Conservation (phyloP, 2,888 invertebrate genomes). For the Leucophora obtusa region DNA sequence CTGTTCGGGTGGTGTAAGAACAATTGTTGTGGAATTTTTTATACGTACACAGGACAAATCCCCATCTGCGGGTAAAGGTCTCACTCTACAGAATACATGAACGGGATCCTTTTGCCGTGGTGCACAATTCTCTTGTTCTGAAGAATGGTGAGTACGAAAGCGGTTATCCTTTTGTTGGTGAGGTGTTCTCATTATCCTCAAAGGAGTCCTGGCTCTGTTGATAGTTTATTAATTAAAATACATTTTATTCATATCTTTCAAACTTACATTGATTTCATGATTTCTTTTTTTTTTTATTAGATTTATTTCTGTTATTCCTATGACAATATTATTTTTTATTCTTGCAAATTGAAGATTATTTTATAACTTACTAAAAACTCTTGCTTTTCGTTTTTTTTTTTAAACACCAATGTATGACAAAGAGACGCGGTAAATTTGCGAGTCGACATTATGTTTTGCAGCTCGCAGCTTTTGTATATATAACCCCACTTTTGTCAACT, state of each 20-base stretch:
- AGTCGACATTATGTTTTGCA: not conserved
- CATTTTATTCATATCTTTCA: not conserved
- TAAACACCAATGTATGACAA: slow-evolving; percentile 47
- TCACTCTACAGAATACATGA: slow-evolving; percentile 92
- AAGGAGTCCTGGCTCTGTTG: slow-evolving; percentile 72
- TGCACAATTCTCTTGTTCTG: slow-evolving; percentile 49
- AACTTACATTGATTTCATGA: slow-evolving; percentile 65
- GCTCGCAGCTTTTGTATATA: not conserved
- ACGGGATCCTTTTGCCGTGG: slow-evolving; percentile 83
- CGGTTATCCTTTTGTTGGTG: slow-evolving; percentile 65
- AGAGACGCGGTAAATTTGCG: slow-evolving; percentile 58
- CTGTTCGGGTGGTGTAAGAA: slow-evolving; percentile 83
- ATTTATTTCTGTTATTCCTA: not conserved
- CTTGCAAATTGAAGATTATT: not conserved
- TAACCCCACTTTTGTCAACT: too few species aligned
- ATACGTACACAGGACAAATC: slow-evolving; percentile 85
- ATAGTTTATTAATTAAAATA: too few species aligned
- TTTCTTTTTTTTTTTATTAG: not conserved
- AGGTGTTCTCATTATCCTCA: slow-evolving; percentile 70
- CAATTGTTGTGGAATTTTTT: slow-evolving; percentile 84
- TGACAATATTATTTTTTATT: not conserved
- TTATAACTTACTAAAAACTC: not conserved
- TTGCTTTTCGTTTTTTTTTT: slow-evolving; percentile 39
- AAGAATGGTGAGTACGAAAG: slow-evolving; percentile 57
- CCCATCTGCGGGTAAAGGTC: slow-evolving; percentile 86